Evolutionary conservation across 2,888 invertebrate genomes (phyloP), one percentile per base, ranked within the genome.

Genomic region (Cheilosia variabilis): DNA sequence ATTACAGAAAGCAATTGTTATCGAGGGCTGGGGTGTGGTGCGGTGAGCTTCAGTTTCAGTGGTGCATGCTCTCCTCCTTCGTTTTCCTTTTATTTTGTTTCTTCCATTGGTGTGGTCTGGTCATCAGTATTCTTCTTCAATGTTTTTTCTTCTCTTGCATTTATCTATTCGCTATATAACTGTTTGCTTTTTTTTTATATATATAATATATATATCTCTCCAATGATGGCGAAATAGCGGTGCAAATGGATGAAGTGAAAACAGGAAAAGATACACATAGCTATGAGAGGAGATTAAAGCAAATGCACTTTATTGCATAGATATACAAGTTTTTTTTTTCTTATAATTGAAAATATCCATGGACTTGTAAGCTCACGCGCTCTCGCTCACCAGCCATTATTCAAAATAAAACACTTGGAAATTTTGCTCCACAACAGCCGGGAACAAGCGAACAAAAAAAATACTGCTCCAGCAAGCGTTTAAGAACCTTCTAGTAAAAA

Each of bases 101-200:
- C 43, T 68, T 41, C 15, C 19, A 37, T 69, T 68, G 80, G 57
- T 73, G 62, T 73, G 62, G 58, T 57, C 31, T 62, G 72, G 71
- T 60, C 65, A 66, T 72, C 83, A 63, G 34, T 50, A 45, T 47
- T 43, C 31, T 75, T 69, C 45, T 75, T 63, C 57, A 63, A 53
- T 66, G 65, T 80, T 81, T 81, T 81, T 58, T 58, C 15, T 55
- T 62, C 68, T 69, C 65, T 50, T 79, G 60, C 65, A 65, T 75
- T 62, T 78, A 57, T 68, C 47, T 65, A 22, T 57, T 79, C 47
- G 45, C 41, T 47, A 52, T 68, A 50, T 75, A 72, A 60, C 37
- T 73, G 66, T 72, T 45, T 73, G 60, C 31, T 52, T 63, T 60
- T 53, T 60, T 50, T 47, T 60, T 58, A 7, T 27, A 27, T 27